phyloP scores from a whole-genome alignment of 2,888 invertebrate genomes.

The Cantharis nigra region DNA sequence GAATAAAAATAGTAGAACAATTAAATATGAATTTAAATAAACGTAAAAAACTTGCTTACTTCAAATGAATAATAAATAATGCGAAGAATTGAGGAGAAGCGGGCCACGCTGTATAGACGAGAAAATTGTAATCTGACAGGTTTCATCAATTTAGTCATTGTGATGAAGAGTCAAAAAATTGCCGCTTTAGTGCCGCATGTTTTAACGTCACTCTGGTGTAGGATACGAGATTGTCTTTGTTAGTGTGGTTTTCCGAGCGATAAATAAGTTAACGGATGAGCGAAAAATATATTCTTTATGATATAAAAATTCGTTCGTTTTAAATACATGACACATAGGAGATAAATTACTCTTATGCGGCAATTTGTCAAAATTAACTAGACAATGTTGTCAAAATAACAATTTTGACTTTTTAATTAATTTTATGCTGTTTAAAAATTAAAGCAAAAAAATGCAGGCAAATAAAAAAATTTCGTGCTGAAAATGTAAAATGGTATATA shows the following conservation, averaged over 20 bases:
- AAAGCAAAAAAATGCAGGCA: neutral
- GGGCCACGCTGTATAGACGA: neutral
- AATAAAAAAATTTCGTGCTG: slow-evolving; percentile 4
- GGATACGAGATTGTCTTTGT: neutral
- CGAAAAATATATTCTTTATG: neutral
- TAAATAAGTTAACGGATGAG: neutral
- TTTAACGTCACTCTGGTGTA: neutral
- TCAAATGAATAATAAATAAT: no score
- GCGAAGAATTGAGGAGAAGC: neutral
- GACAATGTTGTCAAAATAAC: neutral
- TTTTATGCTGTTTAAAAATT: neutral
- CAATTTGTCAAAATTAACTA: slow-evolving; percentile 2
- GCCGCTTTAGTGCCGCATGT: neutral
- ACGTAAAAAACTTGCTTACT: no score
- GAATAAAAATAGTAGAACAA: no score
- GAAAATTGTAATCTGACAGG: neutral
- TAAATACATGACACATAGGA: neutral
- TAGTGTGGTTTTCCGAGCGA: neutral
- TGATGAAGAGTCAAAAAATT: neutral
- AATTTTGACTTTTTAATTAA: neutral
- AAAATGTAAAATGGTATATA: slow-evolving; percentile 15
- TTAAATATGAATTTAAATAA: no score
- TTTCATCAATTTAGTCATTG: neutral
- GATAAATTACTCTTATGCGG: slow-evolving; percentile 1
- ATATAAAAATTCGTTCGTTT: neutral